These are phyloP conservation scores for Heliothis virescens DNA, from an alignment of 1,140 invertebrate genomes.

Conservation along the genomic window DNA sequence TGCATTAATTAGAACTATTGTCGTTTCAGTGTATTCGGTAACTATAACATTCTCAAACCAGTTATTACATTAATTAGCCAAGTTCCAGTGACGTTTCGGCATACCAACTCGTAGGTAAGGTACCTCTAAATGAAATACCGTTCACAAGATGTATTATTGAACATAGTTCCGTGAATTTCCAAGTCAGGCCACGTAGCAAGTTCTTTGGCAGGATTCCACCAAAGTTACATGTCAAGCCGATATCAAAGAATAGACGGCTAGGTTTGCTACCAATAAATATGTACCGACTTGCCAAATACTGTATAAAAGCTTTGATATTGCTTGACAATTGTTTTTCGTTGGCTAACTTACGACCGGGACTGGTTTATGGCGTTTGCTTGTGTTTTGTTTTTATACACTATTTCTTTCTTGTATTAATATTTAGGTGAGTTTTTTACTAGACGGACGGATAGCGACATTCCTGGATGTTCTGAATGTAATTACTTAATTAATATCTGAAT, in stretches of 20 bases:
- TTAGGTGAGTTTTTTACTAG: background rate
- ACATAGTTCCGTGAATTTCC: background rate
- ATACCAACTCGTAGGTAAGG: background rate
- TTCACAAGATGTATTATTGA: background rate
- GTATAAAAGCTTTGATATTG: constrained; percentile 36
- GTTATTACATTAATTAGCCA: constrained; percentile 16
- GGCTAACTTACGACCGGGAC: constrained; percentile 2
- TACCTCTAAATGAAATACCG: constrained; percentile 2
- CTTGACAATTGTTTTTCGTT: constrained; percentile 28
- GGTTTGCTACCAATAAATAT: constrained; percentile 43
- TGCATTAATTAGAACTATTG: background rate
- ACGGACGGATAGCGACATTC: too few species aligned
- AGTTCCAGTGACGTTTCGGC: background rate
- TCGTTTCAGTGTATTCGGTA: background rate
- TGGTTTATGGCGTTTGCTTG: constrained; percentile 16
- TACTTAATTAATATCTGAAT: too few species aligned
- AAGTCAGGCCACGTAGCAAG: background rate
- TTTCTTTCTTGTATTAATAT: background rate
- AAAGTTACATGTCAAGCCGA: constrained; percentile 40
- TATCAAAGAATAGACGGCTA: constrained; percentile 13
- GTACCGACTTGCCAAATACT: constrained; percentile 20
- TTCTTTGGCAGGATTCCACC: constrained; percentile 40
- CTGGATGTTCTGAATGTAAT: too few species aligned
- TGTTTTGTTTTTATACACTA: background rate
- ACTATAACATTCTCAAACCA: background rate